Evolutionary conservation across 2,888 invertebrate species (phyloP), one percentile per base, ranked within the genome.

Genomic region (Parnassius smintheus): DNA sequence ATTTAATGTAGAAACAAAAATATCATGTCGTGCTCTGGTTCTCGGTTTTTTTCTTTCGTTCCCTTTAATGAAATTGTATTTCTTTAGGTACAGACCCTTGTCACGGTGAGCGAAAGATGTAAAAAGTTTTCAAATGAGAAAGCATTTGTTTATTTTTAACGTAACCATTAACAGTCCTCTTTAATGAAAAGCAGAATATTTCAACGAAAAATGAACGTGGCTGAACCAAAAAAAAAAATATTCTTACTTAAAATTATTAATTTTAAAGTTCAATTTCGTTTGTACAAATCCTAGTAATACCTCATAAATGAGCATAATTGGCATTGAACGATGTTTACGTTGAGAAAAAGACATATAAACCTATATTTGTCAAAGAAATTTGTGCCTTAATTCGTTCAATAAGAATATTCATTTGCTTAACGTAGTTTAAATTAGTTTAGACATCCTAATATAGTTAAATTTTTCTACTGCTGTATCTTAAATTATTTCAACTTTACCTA

Each of bases 151-250:
- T 61, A 35, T 22, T 54, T 51, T 56, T 56, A 53, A 46, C 41
- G n/a, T 52, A 46, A 56, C 51, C 61, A 41, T 52, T 56, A 44
- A 61, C 56, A 61, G 51, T 56, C 56, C 56, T 50, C 56, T 56
- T 56, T 56, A 52, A 52, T 52, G 52, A 52, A 56, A 61, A 44
- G 57, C 53, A 50, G 46, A 49, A 22, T 35, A 42, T 58, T 58
- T 53, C 48, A 53, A 62, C 42, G 25, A 41, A 57, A 54, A 58
- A 42, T 48, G 53, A 49, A 42, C 25, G 13, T 10, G 0, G 4
- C 9, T 7, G 1, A 18, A 35, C 11, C 22, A 56, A 44, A 3
- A 10, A 56, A 44, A 3, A 10, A 62, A 54, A 18, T 18, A 49
- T 50, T 48, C 49, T 22, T 58, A 7, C 35, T 4, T 35, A 35